Evolutionary conservation across 2,113 vertebrate species (phyloP).

Genomic region (Phaethornis superciliosus): DNA sequence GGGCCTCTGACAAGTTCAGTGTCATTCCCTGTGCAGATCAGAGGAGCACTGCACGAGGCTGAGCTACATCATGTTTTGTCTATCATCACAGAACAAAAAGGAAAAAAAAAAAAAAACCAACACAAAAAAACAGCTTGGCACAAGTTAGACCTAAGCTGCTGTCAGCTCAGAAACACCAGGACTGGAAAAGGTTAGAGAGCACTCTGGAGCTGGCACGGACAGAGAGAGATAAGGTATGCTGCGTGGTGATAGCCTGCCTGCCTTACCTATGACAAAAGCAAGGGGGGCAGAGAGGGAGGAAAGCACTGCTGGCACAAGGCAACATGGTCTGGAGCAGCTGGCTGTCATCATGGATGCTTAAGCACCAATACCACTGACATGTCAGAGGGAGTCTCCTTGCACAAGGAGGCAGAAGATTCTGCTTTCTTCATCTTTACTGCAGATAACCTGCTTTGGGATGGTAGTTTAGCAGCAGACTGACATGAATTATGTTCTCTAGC

Average conservation of each 20-base stretch:
- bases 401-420: neutral
- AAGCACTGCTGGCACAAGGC: neutral
- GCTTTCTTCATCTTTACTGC: neutral
- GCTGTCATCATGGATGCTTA: neutral
- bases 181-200: conserved; percentile 36
- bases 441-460: neutral
- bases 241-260: neutral
- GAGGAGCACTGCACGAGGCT: neutral
- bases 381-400: neutral
- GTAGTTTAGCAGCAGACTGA: neutral
- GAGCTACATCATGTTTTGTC: neutral
- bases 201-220: neutral
- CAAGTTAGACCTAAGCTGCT: neutral
- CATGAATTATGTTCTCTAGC: neutral
- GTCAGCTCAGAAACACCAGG: conserved; percentile 18
- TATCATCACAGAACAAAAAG: neutral
- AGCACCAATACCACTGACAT: neutral
- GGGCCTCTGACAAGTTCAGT: neutral
- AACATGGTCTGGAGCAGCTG: neutral
- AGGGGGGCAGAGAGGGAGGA: neutral
- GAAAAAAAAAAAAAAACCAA: too few species aligned
- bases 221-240: neutral
- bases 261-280: neutral
- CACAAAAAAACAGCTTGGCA: neutral
- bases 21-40: neutral